Evolutionary conservation across 2,797 vertebrate species (phyloP), one percentile per base, ranked within the genome.

Genomic region (Lacerta viridis): DNA sequence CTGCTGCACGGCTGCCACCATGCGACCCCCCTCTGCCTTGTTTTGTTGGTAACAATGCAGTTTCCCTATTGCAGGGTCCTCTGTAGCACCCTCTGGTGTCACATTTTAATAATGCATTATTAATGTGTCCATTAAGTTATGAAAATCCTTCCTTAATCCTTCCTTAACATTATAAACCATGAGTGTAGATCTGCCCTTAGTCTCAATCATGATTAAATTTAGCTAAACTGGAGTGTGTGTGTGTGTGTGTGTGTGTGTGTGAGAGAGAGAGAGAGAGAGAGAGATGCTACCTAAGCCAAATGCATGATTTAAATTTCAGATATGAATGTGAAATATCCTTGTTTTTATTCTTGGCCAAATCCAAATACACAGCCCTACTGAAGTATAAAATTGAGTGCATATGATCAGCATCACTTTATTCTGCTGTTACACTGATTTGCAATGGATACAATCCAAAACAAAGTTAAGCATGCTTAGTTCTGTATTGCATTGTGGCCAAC

Each of bases 291-390:
- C 36, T 39, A 75, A 84, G 27, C 39, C 17, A 59, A 36, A 72
- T 55, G 18, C 71, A 75, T 59, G 39, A 61, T 85, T 76, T 76
- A 39, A 41, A 41, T 43, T 85, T 76, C n/a, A 36, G 29, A 80
- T 33, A 8, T 33, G n/a, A 80, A 61, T 2, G 3, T 80, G 33
- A 80, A 9, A 59, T 59, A 9, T 13, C 46, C 29, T 80, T 36
- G 9, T 17, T 80, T 59, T 79, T 33, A 55, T 72, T 87, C 75
- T 71, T 20, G 71, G 68, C 78, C 68, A 81, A 27, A 86, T 29
- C 33, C 80, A 81, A 81, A 41, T 41, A 36, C 36, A 66, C 36
- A 25, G 23, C n/a, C 17, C 59, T 66, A 29, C 17, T 43, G 29
- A 77, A 76, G 29, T 36, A 18, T 64, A 66, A n/a, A 77, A 46